Base-by-base conservation (phyloP, 2,113 vertebrate genomes). In the Anolis sagrei region DNA sequence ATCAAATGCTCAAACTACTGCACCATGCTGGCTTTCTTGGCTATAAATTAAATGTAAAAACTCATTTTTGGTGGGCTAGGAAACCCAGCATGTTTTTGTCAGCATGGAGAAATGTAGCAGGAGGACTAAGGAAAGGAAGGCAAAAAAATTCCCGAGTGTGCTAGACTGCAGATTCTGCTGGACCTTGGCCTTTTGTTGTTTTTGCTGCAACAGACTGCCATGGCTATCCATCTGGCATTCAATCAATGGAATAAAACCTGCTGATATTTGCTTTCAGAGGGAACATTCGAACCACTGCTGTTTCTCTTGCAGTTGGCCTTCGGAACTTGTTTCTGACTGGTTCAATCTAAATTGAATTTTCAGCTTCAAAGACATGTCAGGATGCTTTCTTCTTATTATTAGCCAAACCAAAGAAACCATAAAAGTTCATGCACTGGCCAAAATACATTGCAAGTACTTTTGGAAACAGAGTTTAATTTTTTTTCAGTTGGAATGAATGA, bases 361-460 rank as follows among this genome's bases (percentile, higher is more conserved):
- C 85, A 27, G 51, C 51, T 64, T 62, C 73, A 48, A 29, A 85
- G 48, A 23, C 10, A 29, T 89, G 62, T 85, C 25, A 29, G 27
- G 51, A 79, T 27, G 27, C 21, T 18, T 58, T 58, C 18, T 58
- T 44, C 75, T 84, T 83, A 58, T 36, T 82, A 36, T 81, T 66
- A 44, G 14, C 78, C 74, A 86, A 90, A 72, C 76, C 79, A 86
- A 85, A 78, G 23, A 87, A 85, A 83, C 69, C 34, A 25, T 25
- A 83, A 36, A 79, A 80, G 27, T 86, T 74, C 73, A 19, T 36
- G 80, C 36, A 44, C 36, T 27, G n/a, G 51, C 36, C 84, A 85
- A 70, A 74, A 85, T 44, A 61, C 51, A 79, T 21, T 32, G 39
- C 69, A 79, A 48, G 25, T 32, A 39, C 25, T 85, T 79, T 79